phyloP scores from a whole-genome alignment of 2,888 invertebrate genomes.

The Anagyrus pseudococci region DNA sequence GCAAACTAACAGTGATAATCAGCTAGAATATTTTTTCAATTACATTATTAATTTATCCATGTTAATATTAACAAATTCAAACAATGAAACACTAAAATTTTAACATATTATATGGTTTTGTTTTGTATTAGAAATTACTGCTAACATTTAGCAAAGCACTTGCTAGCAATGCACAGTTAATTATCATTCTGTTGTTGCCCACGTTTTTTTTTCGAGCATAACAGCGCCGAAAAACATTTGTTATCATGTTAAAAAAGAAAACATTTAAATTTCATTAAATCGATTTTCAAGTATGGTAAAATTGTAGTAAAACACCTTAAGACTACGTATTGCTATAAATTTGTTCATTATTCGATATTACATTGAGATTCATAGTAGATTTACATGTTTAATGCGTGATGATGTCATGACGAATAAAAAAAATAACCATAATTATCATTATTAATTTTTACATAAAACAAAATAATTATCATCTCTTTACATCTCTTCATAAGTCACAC shows the following conservation, averaged over 20 bases:
- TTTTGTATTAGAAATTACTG: conserved; percentile 34
- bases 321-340: too few species aligned
- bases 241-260: conserved; percentile 7
- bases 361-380: too few species aligned
- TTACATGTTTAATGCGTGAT: neutral
- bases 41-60: conserved; percentile 14
- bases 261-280: conserved; percentile 4
- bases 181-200: conserved; percentile 40
- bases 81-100: conserved; percentile 28
- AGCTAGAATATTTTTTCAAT: conserved; percentile 26
- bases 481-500: conserved; percentile 16
- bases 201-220: conserved; percentile 30
- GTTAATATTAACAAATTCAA: conserved; percentile 31
- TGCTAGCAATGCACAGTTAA: conserved; percentile 55
- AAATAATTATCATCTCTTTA: conserved; percentile 17
- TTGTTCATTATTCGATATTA: too few species aligned
- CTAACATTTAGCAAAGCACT: conserved; percentile 50
- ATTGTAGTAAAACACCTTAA: neutral
- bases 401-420: neutral
- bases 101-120: conserved; percentile 24
- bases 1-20: conserved; percentile 33
- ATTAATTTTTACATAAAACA: conserved; percentile 1
- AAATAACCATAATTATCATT: neutral
- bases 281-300: neutral
- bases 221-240: conserved; percentile 15